Base-by-base conservation (phyloP, 1,140 invertebrate species). In the Zophobas morio region DNA sequence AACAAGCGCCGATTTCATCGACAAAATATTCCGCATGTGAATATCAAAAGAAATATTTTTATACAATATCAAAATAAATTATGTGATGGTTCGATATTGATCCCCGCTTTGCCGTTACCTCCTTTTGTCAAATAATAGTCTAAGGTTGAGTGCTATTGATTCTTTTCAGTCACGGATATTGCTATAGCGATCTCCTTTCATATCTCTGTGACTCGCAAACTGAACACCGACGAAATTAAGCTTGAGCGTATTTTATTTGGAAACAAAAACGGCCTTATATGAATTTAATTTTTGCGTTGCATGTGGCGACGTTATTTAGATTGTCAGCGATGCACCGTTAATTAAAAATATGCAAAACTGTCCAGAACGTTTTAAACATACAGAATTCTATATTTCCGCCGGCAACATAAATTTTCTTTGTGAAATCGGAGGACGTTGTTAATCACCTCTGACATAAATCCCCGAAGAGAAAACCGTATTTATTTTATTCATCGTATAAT, bases 401-500 rank as follows among this genome's bases (percentile, higher is more conserved):
- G n/a, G 6, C 39, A 66, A 40, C 40, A 66, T 66, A 66, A 66
- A 66, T 66, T 40, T 20, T 66, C 60, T 66, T 63, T 63, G 57
- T 63, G 42, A 42, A 63, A 46, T 66, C 60, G 33, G 60, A 66
- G 60, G 60, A 66, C 60, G 60, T 66, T 66, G 60, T 66, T 66
- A 66, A 66, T 66, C 60, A 66, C 60, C 37, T 34, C 60, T n/a
- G 60, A 66, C 60, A 20, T 66, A 66, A 66, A 66, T 66, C 60
- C 60, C 60, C n/a, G 37, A 42, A 42, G 60, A 66, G 60, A 42
- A 66, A 66, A 66, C 6, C 60, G 60, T 66, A 66, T 66, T 66
- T 66, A 66, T 66, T 66, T 66, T 66, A 66, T 37, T 66, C 60
- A 66, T 42, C 39, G 60, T 66, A 66, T 66, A 66, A 66, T 66